phyloP scores from a whole-genome alignment of 2,113 vertebrate species.

The Megaceryle maxima region DNA sequence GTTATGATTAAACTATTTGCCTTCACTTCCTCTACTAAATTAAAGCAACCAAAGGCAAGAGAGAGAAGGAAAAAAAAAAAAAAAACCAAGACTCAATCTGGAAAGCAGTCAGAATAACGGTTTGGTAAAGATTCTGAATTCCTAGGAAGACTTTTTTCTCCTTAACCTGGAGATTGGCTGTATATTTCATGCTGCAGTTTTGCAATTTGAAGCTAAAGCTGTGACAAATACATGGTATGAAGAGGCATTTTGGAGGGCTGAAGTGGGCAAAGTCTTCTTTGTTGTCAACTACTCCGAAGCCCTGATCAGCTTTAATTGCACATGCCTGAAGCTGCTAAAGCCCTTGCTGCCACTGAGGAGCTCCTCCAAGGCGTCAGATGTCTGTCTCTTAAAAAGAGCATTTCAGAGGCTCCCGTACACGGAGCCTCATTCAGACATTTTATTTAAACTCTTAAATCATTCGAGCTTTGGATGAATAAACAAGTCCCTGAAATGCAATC shows the following conservation, averaged over 20 bases:
- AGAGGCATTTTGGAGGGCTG: neutral
- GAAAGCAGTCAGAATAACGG: slow-evolving; percentile 19
- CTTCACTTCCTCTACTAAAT: slow-evolving; percentile 77
- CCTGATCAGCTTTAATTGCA: slow-evolving; percentile 48
- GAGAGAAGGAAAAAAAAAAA: neutral
- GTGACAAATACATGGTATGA: neutral
- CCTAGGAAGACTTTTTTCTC: slow-evolving; percentile 14
- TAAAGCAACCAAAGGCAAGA: slow-evolving; percentile 48
- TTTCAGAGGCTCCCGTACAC: slow-evolving; percentile 39
- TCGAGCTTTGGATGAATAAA: slow-evolving; percentile 33
- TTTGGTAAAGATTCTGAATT: slow-evolving; percentile 42
- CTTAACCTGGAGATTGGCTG: slow-evolving; percentile 68
- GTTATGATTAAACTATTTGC: slow-evolving; percentile 82
- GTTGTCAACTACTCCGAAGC: slow-evolving; percentile 51
- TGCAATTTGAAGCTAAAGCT: slow-evolving; percentile 73
- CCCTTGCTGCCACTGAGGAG: slow-evolving; percentile 11
- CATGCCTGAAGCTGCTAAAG: slow-evolving; percentile 63
- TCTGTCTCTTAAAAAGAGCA: slow-evolving; percentile 62
- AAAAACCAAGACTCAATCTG: neutral
- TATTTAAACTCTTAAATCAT: slow-evolving; percentile 68
- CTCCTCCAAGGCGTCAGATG: slow-evolving; percentile 58
- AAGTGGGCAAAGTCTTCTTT: neutral
- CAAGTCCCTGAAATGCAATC: slow-evolving; percentile 52
- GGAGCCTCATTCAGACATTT: slow-evolving; percentile 34
- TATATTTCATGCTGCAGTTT: slow-evolving; percentile 56